Conservation (phyloP, 37 sponge, comb jelly and placozoan genomes). For the Halisarca cf. caerulea region DNA sequence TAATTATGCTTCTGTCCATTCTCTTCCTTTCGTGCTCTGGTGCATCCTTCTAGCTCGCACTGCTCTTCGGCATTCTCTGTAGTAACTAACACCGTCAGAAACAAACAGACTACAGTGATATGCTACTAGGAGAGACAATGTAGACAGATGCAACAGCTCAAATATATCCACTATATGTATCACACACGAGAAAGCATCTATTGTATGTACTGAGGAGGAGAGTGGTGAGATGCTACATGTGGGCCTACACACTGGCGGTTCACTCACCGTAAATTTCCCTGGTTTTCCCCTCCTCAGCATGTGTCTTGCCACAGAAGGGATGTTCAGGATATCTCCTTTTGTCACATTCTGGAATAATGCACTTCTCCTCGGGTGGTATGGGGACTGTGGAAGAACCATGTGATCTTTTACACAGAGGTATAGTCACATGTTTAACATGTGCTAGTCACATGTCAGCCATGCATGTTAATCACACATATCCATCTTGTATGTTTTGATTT, state of each 20-base stretch:
- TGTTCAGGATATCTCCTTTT: conserved; percentile 24
- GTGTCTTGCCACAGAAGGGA: conserved; percentile 70
- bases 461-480: background rate
- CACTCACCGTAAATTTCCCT: conserved; percentile 55
- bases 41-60: conserved; percentile 75
- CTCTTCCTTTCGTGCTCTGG: conserved; percentile 35
- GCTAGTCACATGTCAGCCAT: background rate
- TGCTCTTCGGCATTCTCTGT: conserved; percentile 39
- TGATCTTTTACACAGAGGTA: too few relatives aligned
- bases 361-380: conserved; percentile 10
- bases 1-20: conserved; percentile 51
- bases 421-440: too few relatives aligned
- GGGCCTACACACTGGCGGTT: background rate
- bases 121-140: too few relatives aligned
- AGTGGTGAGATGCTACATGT: too few relatives aligned
- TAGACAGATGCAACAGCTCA: too few relatives aligned
- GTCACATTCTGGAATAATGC: conserved; percentile 65
- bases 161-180: too few relatives aligned
- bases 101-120: background rate
- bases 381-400: background rate
- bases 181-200: too few relatives aligned
- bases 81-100: conserved; percentile 25
- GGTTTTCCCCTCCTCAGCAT: conserved; percentile 55
- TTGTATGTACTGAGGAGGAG: too few relatives aligned
- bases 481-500: background rate